Evolutionary conservation across 2,888 invertebrate species (phyloP).

Genomic region (Emmelina monodactyla): DNA sequence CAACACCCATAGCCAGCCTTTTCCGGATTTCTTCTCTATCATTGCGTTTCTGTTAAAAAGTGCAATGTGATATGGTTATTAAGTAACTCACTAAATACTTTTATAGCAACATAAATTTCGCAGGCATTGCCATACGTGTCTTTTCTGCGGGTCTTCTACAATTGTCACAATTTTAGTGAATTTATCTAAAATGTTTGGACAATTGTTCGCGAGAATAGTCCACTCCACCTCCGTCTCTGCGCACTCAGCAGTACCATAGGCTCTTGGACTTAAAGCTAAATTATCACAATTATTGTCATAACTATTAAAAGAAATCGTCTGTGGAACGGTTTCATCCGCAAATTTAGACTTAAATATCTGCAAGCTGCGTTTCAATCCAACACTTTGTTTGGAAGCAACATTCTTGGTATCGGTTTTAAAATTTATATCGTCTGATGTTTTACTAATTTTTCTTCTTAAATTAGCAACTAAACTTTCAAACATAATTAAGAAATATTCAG

Average conservation of each 20-base stretch:
- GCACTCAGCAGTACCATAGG: conserved; percentile 50
- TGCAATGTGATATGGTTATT: too few species aligned
- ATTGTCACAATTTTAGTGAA: conserved; percentile 52
- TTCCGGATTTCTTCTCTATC: conserved; percentile 92
- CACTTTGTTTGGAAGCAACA: conserved; percentile 24
- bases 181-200: conserved; percentile 53
- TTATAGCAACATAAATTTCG: not conserved
- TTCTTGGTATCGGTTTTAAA: conserved; percentile 16
- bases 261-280: conserved; percentile 63
- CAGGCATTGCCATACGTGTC: not conserved
- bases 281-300: not conserved
- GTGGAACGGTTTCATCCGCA: conserved; percentile 25
- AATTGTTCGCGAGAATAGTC: conserved; percentile 58
- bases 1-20: conserved; percentile 85
- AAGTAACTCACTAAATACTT: too few species aligned
- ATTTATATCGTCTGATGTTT: conserved; percentile 32
- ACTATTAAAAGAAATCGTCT: not conserved
- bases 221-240: conserved; percentile 61
- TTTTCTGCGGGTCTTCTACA: conserved; percentile 19
- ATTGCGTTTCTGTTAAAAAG: conserved; percentile 77
- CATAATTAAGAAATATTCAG: conserved; percentile 54
- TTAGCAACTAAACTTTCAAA: conserved; percentile 50
- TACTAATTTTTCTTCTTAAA: conserved; percentile 49
- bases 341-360: conserved; percentile 41
- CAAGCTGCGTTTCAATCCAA: conserved; percentile 37